These are phyloP conservation scores for Heliconius nattereri DNA, from an alignment of 1,140 invertebrate species.

Conservation along the genomic window DNA sequence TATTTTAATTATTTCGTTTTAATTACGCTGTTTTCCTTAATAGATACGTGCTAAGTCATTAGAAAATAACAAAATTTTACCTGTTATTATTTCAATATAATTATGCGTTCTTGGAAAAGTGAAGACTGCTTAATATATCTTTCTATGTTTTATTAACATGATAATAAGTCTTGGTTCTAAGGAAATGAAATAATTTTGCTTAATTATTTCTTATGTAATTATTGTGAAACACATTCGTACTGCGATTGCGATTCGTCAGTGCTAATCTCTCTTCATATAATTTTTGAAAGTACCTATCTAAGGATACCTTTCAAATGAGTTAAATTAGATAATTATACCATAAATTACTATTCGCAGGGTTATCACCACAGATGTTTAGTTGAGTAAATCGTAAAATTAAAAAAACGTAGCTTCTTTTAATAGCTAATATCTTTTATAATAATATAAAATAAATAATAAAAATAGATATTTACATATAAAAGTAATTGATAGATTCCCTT, in stretches of 20 bases:
- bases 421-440: background rate
- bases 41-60: background rate
- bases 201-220: background rate
- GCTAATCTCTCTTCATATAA: background rate
- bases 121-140: background rate
- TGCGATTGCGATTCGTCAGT: too few species aligned
- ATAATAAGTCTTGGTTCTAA: background rate
- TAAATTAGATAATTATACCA: constrained; percentile 36
- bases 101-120: background rate
- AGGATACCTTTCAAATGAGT: constrained; percentile 45
- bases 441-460: background rate
- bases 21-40: background rate
- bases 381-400: background rate
- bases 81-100: background rate
- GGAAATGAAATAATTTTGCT: background rate
- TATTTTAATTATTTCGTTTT: background rate
- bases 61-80: background rate
- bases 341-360: constrained; percentile 11
- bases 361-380: background rate
- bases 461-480: too few species aligned
- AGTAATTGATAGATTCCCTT: too few species aligned
- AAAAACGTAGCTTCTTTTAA: background rate
- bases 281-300: background rate
- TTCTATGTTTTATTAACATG: background rate
- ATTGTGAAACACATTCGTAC: background rate